phyloP scores from a whole-genome alignment of 2,888 invertebrate species.

The Acrocera orbiculus region DNA sequence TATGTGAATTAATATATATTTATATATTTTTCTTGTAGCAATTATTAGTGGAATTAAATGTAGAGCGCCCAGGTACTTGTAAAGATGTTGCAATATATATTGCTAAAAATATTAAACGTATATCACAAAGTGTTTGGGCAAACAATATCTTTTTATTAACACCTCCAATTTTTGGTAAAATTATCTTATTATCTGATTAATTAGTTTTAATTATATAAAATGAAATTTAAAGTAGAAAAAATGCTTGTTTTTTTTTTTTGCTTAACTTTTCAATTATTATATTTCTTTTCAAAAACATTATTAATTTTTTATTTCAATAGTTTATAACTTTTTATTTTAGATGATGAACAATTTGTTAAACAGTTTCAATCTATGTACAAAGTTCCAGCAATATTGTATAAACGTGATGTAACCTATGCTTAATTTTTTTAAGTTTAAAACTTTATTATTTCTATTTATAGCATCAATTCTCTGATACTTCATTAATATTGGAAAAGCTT shows the following conservation, averaged over 20 bases:
- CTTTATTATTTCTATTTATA: neutral
- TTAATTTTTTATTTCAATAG: neutral
- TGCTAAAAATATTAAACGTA: conserved; percentile 9
- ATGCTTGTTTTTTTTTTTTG: too few species aligned
- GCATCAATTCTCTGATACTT: conserved; percentile 2
- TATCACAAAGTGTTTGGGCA: conserved; percentile 8
- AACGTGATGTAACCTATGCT: conserved; percentile 1
- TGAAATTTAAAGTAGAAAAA: too few species aligned
- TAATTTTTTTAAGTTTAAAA: neutral
- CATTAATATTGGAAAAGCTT: conserved; percentile 7
- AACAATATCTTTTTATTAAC: conserved; percentile 9
- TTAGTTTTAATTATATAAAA: too few species aligned
- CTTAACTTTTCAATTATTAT: too few species aligned
- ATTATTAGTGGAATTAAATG: conserved; percentile 8
- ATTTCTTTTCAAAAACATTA: too few species aligned
- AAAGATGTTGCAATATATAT: conserved; percentile 10
- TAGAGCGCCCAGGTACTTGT: conserved; percentile 10
- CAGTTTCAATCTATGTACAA: conserved; percentile 4
- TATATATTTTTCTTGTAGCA: conserved; percentile 7
- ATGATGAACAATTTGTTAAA: conserved; percentile 2
- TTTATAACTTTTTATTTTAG: conserved; percentile 2
- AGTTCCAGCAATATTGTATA: conserved; percentile 10
- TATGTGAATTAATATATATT: neutral
- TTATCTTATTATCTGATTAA: too few species aligned
- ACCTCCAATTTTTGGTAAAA: conserved; percentile 10